Percentiles rank a stretch among this genome's conserved stretches.
Evolutionary conservation across 2,797 vertebrate genomes (phyloP).

Genomic region (Chromobotia macracanthus): DNA sequence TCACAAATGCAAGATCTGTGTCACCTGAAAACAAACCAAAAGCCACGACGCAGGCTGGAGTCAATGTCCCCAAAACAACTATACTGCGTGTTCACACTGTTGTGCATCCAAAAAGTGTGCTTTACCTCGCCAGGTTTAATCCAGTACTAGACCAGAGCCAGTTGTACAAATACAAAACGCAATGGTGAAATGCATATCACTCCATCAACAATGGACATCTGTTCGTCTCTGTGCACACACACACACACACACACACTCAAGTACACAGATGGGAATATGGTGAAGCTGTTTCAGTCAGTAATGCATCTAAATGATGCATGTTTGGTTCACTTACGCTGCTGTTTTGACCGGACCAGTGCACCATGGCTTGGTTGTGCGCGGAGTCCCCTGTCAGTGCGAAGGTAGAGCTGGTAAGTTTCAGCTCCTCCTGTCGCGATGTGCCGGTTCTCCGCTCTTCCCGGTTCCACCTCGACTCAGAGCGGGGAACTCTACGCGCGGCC

Average conservation of each 20-base stretch:
- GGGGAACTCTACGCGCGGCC: conserved; percentile 64
- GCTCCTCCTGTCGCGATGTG: conserved; percentile 83
- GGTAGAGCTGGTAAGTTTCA: conserved; percentile 88
- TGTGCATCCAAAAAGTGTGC: too few species aligned
- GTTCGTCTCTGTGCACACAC: conserved; percentile 1
- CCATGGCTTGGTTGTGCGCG: conserved; percentile 98
- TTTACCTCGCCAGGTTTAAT: too few species aligned
- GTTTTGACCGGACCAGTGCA: conserved; percentile 97
- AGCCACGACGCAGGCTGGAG: too few species aligned
- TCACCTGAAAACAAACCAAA: too few species aligned
- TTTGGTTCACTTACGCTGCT: conserved; percentile 86
- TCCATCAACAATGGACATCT: conserved; percentile 41
- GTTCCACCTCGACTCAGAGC: conserved; percentile 75
- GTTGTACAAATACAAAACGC: not conserved
- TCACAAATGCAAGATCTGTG: too few species aligned
- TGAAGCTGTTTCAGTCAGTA: not conserved
- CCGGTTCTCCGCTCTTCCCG: conserved; percentile 78
- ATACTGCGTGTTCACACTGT: not conserved
- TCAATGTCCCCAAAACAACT: not conserved
- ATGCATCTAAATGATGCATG: not conserved
- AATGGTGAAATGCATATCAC: conserved; percentile 6
- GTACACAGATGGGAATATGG: not conserved
- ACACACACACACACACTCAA: not conserved
- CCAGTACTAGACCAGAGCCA: too few species aligned
- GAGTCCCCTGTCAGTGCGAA: conserved; percentile 92